These are phyloP conservation scores for Caenorhabditis briggsae DNA, from an alignment of 1,140 invertebrate species.

Conservation along the genomic window DNA sequence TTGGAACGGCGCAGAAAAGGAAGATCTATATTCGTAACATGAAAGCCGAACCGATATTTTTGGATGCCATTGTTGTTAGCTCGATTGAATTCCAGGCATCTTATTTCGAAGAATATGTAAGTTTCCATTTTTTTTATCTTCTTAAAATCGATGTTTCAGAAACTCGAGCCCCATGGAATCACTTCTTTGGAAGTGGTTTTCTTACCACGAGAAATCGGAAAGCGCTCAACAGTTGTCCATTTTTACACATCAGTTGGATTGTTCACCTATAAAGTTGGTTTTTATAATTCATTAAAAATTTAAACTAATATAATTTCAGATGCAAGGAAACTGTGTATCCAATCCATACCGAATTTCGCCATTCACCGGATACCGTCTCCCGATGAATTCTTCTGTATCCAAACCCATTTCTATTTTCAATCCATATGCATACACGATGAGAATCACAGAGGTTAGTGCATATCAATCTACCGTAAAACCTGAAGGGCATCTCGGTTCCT, in stretches of 20 bases:
- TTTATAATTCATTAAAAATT: constrained; percentile 27
- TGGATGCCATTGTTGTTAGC: constrained; percentile 56
- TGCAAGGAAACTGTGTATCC: constrained; percentile 62
- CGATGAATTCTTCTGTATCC: constrained; percentile 84
- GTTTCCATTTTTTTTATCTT: background rate
- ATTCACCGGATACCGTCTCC: constrained; percentile 60
- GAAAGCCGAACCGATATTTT: constrained; percentile 55
- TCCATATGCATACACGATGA: constrained; percentile 87
- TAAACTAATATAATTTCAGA: constrained; percentile 53
- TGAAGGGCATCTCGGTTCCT: too few species aligned
- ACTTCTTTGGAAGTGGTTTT: constrained; percentile 96
- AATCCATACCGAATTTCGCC: constrained; percentile 63
- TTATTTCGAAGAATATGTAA: constrained; percentile 37
- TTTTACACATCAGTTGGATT: constrained; percentile 93
- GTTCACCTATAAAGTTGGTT: constrained; percentile 84
- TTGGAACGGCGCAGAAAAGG: constrained; percentile 83
- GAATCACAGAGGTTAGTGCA: constrained; percentile 89
- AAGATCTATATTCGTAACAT: constrained; percentile 54
- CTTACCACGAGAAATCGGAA: constrained; percentile 89
- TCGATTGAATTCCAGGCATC: constrained; percentile 49
- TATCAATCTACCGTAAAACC: too few species aligned
- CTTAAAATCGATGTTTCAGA: constrained; percentile 80
- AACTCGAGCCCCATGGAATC: constrained; percentile 89
- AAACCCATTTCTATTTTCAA: constrained; percentile 93
- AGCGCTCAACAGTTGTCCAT: constrained; percentile 88